phyloP scores from a whole-genome alignment of 2,113 vertebrate species.

The Takifugu bimaculatus region DNA sequence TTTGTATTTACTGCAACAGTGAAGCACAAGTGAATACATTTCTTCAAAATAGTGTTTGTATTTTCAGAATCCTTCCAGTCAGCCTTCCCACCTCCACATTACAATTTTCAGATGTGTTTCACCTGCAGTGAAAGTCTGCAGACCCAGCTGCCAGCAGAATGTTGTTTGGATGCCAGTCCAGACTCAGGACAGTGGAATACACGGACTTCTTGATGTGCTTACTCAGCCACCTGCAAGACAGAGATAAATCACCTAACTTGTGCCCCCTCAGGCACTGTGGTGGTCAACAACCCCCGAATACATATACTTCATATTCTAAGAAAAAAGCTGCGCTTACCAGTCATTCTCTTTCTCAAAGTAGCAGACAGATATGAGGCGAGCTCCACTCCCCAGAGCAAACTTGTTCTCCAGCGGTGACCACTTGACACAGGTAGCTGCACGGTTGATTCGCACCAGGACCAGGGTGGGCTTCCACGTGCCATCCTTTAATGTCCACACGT shows the following conservation, averaged over 20 bases:
- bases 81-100: neutral
- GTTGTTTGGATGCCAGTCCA: constrained; percentile 82
- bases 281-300: too few relatives aligned
- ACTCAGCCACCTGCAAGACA: constrained; percentile 76
- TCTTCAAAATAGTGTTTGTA: too few relatives aligned
- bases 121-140: constrained; percentile 80
- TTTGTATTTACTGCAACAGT: too few relatives aligned
- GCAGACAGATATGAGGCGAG: constrained; percentile 78
- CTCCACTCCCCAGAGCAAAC: constrained; percentile 79
- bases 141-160: constrained; percentile 77
- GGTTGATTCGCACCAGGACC: constrained; percentile 79
- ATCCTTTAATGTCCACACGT: constrained; percentile 79
- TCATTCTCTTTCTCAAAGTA: constrained; percentile 83
- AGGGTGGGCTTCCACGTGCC: constrained; percentile 78
- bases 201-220: constrained; percentile 82
- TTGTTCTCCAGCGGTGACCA: constrained; percentile 82
- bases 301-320: neutral
- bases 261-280: too few relatives aligned
- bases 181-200: constrained; percentile 75
- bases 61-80: too few relatives aligned
- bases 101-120: neutral
- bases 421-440: constrained; percentile 80
- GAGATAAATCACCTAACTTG: too few relatives aligned
- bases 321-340: constrained; percentile 64
- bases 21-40: too few relatives aligned